Evolutionary conservation across 2,888 invertebrate genomes (phyloP).

Genomic region (Archips crataeganus): DNA sequence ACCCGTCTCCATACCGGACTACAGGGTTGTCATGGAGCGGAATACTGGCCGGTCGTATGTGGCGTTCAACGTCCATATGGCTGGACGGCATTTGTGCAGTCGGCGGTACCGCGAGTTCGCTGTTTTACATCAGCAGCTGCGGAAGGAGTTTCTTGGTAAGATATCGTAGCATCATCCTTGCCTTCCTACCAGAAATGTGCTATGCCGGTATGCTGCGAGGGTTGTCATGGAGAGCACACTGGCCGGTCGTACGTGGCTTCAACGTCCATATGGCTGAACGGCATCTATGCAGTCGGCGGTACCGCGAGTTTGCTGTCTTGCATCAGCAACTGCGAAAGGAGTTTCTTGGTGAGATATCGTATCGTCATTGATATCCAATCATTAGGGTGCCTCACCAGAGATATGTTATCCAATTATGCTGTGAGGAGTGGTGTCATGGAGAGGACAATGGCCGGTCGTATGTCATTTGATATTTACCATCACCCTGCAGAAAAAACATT

Average conservation of each 20-base stretch:
- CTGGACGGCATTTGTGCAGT: constrained; percentile 98
- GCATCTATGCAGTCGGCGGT: constrained; percentile 97
- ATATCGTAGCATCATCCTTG: too few species aligned
- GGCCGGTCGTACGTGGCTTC: constrained; percentile 97
- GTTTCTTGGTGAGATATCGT: constrained; percentile 91
- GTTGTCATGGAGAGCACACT: constrained; percentile 92
- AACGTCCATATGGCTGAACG: constrained; percentile 99
- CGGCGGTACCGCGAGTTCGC: constrained; percentile 98
- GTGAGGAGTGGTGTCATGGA: constrained; percentile 91
- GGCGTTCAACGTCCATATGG: constrained; percentile 99
- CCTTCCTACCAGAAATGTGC: too few species aligned
- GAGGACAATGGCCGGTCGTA: constrained; percentile 88
- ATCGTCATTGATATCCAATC: too few species aligned
- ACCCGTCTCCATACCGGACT: constrained; percentile 97
- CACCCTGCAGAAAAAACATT: too few species aligned
- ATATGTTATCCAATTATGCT: too few species aligned
- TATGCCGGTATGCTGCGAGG: constrained; percentile 68
- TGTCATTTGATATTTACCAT: too few species aligned
- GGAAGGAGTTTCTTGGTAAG: constrained; percentile 95
- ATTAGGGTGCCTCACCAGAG: too few species aligned
- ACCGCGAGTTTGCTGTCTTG: constrained; percentile 97
- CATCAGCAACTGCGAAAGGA: constrained; percentile 96
- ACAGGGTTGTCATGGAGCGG: constrained; percentile 93
- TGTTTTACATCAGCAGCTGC: constrained; percentile 93
- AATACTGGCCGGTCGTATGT: constrained; percentile 96